phyloP scores from a whole-genome alignment of 1,140 invertebrate genomes.

The Bursaphelenchus mucronatus region DNA sequence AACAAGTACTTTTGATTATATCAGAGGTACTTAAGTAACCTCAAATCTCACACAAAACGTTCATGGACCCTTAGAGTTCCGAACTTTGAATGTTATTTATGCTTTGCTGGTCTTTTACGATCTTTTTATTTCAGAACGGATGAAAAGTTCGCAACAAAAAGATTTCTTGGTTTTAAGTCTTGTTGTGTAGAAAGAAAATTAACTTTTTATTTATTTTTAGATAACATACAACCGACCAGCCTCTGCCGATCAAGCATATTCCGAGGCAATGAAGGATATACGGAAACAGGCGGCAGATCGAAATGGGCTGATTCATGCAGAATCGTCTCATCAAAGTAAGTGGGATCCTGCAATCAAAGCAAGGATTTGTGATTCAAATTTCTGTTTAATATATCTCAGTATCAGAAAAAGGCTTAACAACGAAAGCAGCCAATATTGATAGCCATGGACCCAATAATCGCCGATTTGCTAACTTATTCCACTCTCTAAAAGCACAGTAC shows the following conservation, averaged over 20 bases:
- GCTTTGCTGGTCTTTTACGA: neutral
- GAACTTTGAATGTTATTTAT: neutral
- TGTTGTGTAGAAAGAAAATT: too few relatives aligned
- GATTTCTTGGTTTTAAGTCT: too few relatives aligned
- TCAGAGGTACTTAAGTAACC: too few relatives aligned
- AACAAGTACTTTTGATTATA: neutral
- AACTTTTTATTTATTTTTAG: conserved; percentile 27
- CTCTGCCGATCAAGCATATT: conserved; percentile 52
- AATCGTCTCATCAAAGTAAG: conserved; percentile 41
- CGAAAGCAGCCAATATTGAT: conserved; percentile 7
- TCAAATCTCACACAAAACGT: too few relatives aligned
- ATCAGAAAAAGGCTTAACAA: conserved; percentile 17
- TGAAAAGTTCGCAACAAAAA: too few relatives aligned
- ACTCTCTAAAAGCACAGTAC: conserved; percentile 56
- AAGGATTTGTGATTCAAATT: neutral
- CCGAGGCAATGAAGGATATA: conserved; percentile 48
- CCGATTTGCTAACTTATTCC: conserved; percentile 50
- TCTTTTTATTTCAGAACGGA: neutral
- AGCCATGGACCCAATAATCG: conserved; percentile 23
- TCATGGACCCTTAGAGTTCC: neutral
- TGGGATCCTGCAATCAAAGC: neutral
- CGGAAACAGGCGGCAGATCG: conserved; percentile 20
- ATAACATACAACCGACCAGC: conserved; percentile 49
- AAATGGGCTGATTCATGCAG: conserved; percentile 27
- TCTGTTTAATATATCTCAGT: conserved; percentile 11